Percentiles rank a stretch among this genome's conserved stretches.
phyloP scores from a whole-genome alignment of 1,140 invertebrate species.

The Brachionus angularis region DNA sequence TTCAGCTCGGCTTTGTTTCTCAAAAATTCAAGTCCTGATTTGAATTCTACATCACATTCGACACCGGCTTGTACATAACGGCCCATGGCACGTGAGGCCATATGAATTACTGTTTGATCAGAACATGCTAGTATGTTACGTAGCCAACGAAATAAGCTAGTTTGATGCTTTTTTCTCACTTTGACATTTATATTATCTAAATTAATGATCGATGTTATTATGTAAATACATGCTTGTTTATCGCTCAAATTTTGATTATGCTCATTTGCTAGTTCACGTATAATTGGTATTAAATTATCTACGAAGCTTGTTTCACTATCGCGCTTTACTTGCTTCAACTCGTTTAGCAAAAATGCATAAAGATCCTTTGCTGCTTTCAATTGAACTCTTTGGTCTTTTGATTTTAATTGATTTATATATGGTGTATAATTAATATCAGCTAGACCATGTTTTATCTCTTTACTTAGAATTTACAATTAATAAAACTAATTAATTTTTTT shows the following conservation, averaged over 20 bases:
- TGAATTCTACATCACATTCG: conserved; percentile 34
- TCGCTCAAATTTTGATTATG: conserved; percentile 19
- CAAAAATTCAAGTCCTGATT: conserved; percentile 12
- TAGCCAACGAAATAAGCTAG: conserved; percentile 55
- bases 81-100: conserved; percentile 88
- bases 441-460: conserved; percentile 1
- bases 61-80: conserved; percentile 71
- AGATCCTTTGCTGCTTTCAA: conserved; percentile 37
- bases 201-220: conserved; percentile 41
- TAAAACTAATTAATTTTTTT: too few relatives aligned
- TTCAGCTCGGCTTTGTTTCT: conserved; percentile 12
- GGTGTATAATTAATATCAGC: conserved; percentile 17
- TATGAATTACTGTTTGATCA: conserved; percentile 86
- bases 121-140: conserved; percentile 80
- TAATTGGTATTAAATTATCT: conserved; percentile 20
- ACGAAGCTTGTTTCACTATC: conserved; percentile 30
- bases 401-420: conserved; percentile 22
- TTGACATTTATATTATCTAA: conserved; percentile 39
- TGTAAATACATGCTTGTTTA: conserved; percentile 35
- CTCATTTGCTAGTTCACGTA: conserved; percentile 36
- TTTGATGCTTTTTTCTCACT: conserved; percentile 37
- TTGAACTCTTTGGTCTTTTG: conserved; percentile 13
- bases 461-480: too few relatives aligned
- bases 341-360: conserved; percentile 31
- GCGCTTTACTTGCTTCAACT: conserved; percentile 27